phyloP scores from a whole-genome alignment of 2,888 invertebrate species.

The Drosophila rellima region DNA sequence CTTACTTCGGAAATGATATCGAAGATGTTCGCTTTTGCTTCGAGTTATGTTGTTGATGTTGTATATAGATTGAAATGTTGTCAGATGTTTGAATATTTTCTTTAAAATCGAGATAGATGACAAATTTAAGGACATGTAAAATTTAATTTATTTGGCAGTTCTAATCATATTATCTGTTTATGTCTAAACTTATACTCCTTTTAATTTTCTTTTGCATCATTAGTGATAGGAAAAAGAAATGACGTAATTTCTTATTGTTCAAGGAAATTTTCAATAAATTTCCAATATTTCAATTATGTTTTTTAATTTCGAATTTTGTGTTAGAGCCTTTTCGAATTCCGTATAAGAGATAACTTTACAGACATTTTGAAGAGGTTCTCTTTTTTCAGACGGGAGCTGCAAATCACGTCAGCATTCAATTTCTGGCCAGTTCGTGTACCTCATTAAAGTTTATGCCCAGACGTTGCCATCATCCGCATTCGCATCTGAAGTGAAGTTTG shows the following conservation, averaged over 20 bases:
- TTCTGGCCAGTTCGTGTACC: slow-evolving; percentile 75
- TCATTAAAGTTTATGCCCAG: slow-evolving; percentile 78
- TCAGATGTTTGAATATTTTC: not conserved
- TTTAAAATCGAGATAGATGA: not conserved
- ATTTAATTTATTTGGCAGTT: too few species aligned
- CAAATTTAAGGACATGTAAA: too few species aligned
- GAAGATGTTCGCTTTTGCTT: slow-evolving; percentile 26
- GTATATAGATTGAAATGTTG: slow-evolving; percentile 9
- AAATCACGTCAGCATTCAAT: slow-evolving; percentile 81
- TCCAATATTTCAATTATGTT: not conserved
- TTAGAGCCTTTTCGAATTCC: not conserved
- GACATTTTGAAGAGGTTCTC: not conserved
- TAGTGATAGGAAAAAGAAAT: too few species aligned
- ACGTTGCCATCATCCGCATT: slow-evolving; percentile 45
- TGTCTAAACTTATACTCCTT: too few species aligned
- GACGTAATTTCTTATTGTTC: too few species aligned
- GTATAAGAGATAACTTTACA: not conserved
- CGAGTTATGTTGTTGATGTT: slow-evolving; percentile 16
- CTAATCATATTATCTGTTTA: too few species aligned
- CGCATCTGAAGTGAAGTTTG: slow-evolving; percentile 71
- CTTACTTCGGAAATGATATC: slow-evolving; percentile 46
- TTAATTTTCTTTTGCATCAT: too few species aligned
- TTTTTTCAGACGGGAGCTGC: slow-evolving; percentile 23
- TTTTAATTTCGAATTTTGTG: not conserved
- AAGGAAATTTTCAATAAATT: not conserved